Percentiles rank a stretch among this genome's conserved stretches.
Evolutionary conservation across 2,113 vertebrate species (phyloP).

Genomic region (Stomatorhinus ivindoensis): DNA sequence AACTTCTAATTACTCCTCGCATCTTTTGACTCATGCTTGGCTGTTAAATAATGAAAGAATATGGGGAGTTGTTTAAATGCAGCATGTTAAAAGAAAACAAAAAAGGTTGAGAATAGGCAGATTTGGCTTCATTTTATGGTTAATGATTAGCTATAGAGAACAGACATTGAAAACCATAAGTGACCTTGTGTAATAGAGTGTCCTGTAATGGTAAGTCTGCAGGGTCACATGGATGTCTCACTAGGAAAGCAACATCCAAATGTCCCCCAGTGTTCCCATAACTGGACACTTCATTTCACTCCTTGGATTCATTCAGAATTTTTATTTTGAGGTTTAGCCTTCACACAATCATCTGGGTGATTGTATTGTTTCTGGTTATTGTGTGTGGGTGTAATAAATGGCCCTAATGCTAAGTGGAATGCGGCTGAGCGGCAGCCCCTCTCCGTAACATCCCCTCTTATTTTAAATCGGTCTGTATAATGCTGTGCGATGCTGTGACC

Average conservation of each 20-base stretch:
- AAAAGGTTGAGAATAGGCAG: neutral
- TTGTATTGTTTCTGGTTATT: neutral
- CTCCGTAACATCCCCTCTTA: neutral
- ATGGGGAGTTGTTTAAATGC: neutral
- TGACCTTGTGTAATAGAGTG: neutral
- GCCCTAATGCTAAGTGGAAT: neutral
- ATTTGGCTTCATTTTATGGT: neutral
- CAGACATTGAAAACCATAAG: neutral
- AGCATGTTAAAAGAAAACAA: neutral
- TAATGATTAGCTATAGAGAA: neutral
- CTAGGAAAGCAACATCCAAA: neutral
- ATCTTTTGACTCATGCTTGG: slow-evolving; percentile 44
- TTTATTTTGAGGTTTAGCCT: neutral
- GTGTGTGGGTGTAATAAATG: neutral
- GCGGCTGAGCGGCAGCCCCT: neutral
- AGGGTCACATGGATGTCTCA: neutral
- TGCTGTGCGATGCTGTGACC: neutral
- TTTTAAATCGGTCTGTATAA: neutral
- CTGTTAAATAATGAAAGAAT: slow-evolving; percentile 43
- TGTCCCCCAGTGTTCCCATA: neutral
- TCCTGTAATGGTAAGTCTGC: neutral
- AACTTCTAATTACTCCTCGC: slow-evolving; percentile 51
- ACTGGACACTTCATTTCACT: neutral
- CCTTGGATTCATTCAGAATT: neutral
- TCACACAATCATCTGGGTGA: neutral